Base-by-base conservation (phyloP, 2,888 invertebrate genomes). In the Rotaria socialis region DNA sequence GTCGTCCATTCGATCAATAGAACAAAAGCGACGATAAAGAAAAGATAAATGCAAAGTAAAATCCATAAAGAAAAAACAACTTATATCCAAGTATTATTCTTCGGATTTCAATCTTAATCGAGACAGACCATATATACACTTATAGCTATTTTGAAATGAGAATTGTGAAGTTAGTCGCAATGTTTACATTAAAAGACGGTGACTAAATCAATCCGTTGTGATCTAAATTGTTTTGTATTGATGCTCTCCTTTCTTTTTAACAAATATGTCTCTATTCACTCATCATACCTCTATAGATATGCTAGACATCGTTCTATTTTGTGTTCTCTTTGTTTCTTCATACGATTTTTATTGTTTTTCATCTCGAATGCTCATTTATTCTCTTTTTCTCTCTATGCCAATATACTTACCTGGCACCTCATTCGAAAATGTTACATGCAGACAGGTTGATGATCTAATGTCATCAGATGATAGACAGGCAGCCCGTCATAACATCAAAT, bases 391-490 rank as follows among this genome's bases (percentile, higher is more conserved):
- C 67, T 67, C 67, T 35, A 67, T 67, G 14, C 67, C 67, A 35
- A 67, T 67, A 67, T 67, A 19, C 67, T 35, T 67, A 67, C 67
- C 67, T 67, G 67, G 67, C 67, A 67, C 35, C 41, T 35, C 35
- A 67, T 5, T 67, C 67, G 67, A 67, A 67, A 67, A 67, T 67
- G 67, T 67, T 67, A 67, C 41, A 67, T 67, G 67, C 16, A 67
- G 67, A 67, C 67, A 67, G 67, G 35, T 67, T 67, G 67, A 67
- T 67, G 67, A 67, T 67, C 67, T 67, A 67, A 67, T 67, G 67
- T 67, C 67, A 67, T 67, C 67, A 35, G 35, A 67, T 67, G 67
- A 67, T 67, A 67, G 67, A 67, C 67, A 67, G 35, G 67, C 67
- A 67, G 67, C 35, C 67, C 35, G 67, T 67, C 67, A 67, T 67